phyloP scores from a whole-genome alignment of 2,797 vertebrate genomes.

The Peromyscus aztecus region DNA sequence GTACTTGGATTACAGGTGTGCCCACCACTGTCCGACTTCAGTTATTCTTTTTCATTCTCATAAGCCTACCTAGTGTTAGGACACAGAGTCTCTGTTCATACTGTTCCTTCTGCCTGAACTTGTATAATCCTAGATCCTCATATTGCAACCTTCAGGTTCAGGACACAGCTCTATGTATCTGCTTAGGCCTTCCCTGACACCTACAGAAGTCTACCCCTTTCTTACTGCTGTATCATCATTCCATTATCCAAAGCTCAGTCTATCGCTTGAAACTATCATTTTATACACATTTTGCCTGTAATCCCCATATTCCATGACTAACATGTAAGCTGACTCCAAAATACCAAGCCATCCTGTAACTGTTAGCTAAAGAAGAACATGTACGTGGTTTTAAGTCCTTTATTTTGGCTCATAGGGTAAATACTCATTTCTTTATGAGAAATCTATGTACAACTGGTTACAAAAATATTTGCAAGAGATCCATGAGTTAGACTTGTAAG shows the following conservation, averaged over 20 bases:
- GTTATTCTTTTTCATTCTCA: neutral
- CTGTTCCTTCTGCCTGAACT: neutral
- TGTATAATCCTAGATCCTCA: neutral
- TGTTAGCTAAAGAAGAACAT: slow-evolving; percentile 1
- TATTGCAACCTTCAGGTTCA: neutral
- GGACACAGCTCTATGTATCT: neutral
- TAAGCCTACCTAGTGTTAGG: neutral
- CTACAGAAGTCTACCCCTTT: neutral
- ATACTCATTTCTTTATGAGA: slow-evolving; percentile 10
- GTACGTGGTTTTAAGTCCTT: neutral
- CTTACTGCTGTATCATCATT: neutral
- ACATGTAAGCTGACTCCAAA: neutral
- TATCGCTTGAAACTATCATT: neutral
- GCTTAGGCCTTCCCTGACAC: neutral
- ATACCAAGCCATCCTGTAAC: slow-evolving; percentile 17
- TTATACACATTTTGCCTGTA: neutral
- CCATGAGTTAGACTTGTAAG: neutral
- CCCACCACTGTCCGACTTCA: neutral
- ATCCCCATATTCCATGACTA: neutral
- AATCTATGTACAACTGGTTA: neutral
- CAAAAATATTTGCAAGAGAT: neutral
- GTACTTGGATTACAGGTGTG: neutral
- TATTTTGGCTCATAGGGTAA: slow-evolving; percentile 34
- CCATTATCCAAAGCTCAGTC: neutral
- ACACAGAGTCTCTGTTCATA: neutral